These are phyloP conservation scores for Oreochromis aureus DNA, from an alignment of 2,113 vertebrate species.

Conservation along the genomic window DNA sequence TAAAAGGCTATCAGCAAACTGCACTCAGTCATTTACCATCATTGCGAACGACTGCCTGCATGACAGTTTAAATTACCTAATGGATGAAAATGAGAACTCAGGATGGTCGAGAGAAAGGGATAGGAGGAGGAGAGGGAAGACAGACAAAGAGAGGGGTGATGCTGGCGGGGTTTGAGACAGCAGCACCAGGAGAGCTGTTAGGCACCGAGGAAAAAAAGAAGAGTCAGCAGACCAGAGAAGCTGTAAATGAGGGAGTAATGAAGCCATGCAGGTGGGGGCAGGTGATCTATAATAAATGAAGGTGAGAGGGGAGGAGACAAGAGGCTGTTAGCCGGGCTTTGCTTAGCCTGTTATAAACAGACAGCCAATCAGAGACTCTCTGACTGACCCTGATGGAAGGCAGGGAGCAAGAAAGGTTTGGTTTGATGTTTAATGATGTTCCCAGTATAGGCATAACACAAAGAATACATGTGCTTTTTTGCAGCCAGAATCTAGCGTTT, in stretches of 20 bases:
- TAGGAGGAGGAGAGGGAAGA: neutral
- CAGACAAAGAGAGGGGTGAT: constrained; percentile 27
- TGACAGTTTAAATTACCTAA: constrained; percentile 26
- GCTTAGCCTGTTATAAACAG: constrained; percentile 31
- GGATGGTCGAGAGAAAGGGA: neutral
- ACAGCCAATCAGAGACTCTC: constrained; percentile 1
- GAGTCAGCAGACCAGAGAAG: constrained; percentile 56
- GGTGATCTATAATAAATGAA: constrained; percentile 70
- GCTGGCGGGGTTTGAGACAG: constrained; percentile 13
- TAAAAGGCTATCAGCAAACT: constrained; percentile 62
- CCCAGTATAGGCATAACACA: neutral
- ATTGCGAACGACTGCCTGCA: neutral
- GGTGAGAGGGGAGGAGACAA: constrained; percentile 20
- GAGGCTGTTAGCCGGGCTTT: neutral
- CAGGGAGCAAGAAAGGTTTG: neutral
- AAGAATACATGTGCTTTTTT: neutral
- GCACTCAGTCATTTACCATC: constrained; percentile 40
- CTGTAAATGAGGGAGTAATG: constrained; percentile 68
- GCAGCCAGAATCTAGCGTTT: neutral
- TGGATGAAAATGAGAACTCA: constrained; percentile 2
- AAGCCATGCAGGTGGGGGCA: constrained; percentile 61
- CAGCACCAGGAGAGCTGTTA: constrained; percentile 10
- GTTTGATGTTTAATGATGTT: constrained; percentile 26
- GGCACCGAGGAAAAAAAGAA: constrained; percentile 38
- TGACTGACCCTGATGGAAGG: neutral